Conservation (phyloP, 1,140 invertebrate species). For the Ostrea edulis region DNA sequence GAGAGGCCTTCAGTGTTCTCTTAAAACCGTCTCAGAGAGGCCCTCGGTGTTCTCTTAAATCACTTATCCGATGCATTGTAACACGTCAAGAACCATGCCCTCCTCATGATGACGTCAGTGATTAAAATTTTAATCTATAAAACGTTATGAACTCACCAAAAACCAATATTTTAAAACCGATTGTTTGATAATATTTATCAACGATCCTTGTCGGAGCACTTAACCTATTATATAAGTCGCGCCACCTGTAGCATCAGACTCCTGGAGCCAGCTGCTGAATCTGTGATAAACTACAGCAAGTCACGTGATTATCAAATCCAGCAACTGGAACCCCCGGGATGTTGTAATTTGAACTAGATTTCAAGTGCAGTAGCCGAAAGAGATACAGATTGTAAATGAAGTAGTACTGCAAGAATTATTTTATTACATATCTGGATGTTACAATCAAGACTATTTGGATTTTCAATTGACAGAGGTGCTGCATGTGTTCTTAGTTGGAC, state of each 20-base stretch:
- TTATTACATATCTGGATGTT: too few species aligned
- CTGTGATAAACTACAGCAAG: neutral
- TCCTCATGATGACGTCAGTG: neutral
- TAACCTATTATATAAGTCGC: neutral
- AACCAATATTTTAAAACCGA: conserved; percentile 2
- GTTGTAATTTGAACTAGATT: conserved; percentile 11
- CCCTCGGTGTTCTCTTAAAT: too few species aligned
- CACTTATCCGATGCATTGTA: neutral
- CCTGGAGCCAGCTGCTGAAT: neutral
- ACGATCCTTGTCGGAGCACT: neutral
- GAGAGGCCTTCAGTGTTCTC: too few species aligned
- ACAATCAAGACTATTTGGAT: too few species aligned
- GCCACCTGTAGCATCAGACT: neutral
- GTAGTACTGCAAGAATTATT: too few species aligned
- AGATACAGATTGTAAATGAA: too few species aligned
- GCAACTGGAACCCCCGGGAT: neutral
- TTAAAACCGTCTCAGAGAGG: too few species aligned
- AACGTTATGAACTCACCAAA: neutral
- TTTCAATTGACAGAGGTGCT: too few species aligned
- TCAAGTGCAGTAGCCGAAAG: neutral
- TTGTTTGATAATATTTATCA: conserved; percentile 37
- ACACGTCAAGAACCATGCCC: neutral
- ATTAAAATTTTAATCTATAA: neutral
- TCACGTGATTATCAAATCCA: neutral
- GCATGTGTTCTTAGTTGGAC: too few species aligned